phyloP scores from a whole-genome alignment of 1,140 invertebrate species.

The Drosophila burlai region DNA sequence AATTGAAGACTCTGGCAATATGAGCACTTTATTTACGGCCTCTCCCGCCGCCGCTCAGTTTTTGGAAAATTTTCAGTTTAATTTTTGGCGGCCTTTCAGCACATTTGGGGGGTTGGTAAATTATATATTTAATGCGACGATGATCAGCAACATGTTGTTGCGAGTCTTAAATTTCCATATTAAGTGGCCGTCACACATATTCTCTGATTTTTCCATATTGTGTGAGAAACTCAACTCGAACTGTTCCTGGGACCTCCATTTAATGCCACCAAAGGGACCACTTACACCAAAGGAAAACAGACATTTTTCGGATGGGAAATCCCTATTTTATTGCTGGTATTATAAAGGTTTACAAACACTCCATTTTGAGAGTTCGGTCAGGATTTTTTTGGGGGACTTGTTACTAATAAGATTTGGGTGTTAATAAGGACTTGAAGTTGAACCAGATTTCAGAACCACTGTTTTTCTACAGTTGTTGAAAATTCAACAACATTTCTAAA shows the following conservation, averaged over 20 bases:
- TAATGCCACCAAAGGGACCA: slow-evolving; percentile 6
- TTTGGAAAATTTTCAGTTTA: slow-evolving; percentile 20
- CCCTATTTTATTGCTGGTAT: background rate
- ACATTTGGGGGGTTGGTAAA: slow-evolving; percentile 6
- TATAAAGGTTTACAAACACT: slow-evolving; percentile 3
- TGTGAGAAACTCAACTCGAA: background rate
- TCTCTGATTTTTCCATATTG: slow-evolving; percentile 5
- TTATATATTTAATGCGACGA: background rate
- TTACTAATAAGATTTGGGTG: background rate
- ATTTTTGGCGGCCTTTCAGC: slow-evolving; percentile 16
- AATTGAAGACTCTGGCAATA: slow-evolving; percentile 61
- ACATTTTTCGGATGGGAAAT: background rate
- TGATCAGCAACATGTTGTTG: slow-evolving; percentile 36
- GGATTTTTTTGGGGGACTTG: background rate
- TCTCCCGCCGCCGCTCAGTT: background rate
- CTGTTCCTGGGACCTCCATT: background rate
- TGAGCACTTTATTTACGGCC: slow-evolving; percentile 41
- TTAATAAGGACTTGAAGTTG: background rate
- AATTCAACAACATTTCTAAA: background rate
- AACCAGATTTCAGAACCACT: background rate
- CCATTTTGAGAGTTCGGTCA: background rate
- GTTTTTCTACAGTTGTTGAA: background rate
- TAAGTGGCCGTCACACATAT: slow-evolving; percentile 1
- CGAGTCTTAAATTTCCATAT: slow-evolving; percentile 29
- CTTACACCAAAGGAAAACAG: background rate